A percentile compares a stretch with the other conserved stretches of the same genome.
Evolutionary conservation across 2,888 invertebrate genomes (phyloP).

Genomic region (Drosophila barbarae): DNA sequence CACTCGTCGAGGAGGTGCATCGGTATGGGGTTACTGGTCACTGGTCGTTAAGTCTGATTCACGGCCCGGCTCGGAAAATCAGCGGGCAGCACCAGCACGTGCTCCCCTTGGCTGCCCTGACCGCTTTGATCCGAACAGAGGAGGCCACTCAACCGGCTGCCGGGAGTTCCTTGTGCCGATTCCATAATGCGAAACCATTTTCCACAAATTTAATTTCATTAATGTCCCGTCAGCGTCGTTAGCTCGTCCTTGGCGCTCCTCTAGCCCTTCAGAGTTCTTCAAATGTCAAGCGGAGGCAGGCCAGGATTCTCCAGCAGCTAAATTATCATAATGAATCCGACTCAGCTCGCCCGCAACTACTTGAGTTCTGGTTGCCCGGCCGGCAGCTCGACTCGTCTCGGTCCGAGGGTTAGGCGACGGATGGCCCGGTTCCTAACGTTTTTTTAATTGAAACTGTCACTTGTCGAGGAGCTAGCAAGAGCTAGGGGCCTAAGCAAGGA

Average conservation of each 20-base stretch:
- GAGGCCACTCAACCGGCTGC: slow-evolving; percentile 18
- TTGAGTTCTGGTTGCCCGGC: slow-evolving; percentile 51
- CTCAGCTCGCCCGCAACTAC: slow-evolving; percentile 54
- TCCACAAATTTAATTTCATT: slow-evolving; percentile 69
- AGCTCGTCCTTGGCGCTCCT: slow-evolving; percentile 31
- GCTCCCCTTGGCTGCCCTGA: slow-evolving; percentile 12
- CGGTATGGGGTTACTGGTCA: slow-evolving; percentile 21
- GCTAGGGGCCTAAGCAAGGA: slow-evolving; percentile 9
- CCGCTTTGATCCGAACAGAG: slow-evolving; percentile 19
- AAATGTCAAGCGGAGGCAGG: slow-evolving; percentile 58
- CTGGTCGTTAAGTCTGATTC: slow-evolving; percentile 61
- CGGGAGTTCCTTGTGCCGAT: not conserved
- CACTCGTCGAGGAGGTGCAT: slow-evolving; percentile 14
- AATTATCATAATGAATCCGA: slow-evolving; percentile 74
- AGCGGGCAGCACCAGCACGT: slow-evolving; percentile 32
- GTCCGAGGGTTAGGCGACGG: slow-evolving; percentile 18
- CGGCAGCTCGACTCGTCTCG: slow-evolving; percentile 7
- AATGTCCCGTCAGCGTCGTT: slow-evolving; percentile 49
- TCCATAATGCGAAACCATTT: slow-evolving; percentile 52
- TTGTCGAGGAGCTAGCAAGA: slow-evolving; percentile 48
- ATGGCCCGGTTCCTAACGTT: slow-evolving; percentile 31
- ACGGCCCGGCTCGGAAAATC: slow-evolving; percentile 43
- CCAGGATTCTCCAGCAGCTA: slow-evolving; percentile 55
- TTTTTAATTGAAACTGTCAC: slow-evolving; percentile 73
- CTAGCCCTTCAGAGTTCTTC: slow-evolving; percentile 63